Percentiles rank a stretch among this genome's conserved stretches.
Conservation (phyloP, 2,113 vertebrate genomes). For the Neogobius melanostomus region DNA sequence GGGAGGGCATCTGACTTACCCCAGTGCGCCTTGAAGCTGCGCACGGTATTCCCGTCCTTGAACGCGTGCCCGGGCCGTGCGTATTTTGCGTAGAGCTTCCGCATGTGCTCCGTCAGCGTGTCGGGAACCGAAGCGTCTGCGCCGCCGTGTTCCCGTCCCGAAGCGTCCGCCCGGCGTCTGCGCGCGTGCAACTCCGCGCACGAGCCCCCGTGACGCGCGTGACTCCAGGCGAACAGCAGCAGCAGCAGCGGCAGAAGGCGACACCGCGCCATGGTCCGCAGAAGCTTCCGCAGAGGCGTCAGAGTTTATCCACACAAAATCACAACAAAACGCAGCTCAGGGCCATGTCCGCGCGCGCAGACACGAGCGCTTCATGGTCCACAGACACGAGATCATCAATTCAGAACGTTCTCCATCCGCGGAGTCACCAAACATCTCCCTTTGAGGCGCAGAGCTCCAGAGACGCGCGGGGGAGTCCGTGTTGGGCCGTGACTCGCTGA, state of each 20-base stretch:
- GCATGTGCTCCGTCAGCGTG: conserved; percentile 90
- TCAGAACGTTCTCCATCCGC: no score
- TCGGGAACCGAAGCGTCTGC: conserved; percentile 67
- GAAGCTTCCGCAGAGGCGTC: conserved; percentile 19
- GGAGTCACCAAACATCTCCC: no score
- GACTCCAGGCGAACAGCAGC: conserved; percentile 81
- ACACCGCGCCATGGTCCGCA: conserved; percentile 73
- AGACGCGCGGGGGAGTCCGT: no score
- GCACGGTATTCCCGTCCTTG: conserved; percentile 89
- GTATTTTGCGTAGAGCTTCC: conserved; percentile 88
- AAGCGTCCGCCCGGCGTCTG: conserved; percentile 51
- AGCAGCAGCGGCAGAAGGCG: conserved; percentile 71
- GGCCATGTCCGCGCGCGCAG: not conserved
- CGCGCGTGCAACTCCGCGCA: conserved; percentile 67
- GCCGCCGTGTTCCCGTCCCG: conserved; percentile 26
- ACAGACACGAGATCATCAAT: no score
- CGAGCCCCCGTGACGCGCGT: conserved; percentile 70
- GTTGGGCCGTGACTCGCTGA: no score
- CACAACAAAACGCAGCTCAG: conserved; percentile 56
- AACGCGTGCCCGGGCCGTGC: conserved; percentile 72
- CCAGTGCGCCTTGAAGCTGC: conserved; percentile 82
- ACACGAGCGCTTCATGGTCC: not conserved
- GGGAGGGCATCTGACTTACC: conserved; percentile 63
- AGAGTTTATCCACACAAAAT: conserved; percentile 47
- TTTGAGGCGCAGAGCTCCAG: no score